These are phyloP conservation scores for Cassiopea xamachana DNA, from an alignment of 30 jellyfish, hydroid and myxozoan species.

Conservation along the genomic window DNA sequence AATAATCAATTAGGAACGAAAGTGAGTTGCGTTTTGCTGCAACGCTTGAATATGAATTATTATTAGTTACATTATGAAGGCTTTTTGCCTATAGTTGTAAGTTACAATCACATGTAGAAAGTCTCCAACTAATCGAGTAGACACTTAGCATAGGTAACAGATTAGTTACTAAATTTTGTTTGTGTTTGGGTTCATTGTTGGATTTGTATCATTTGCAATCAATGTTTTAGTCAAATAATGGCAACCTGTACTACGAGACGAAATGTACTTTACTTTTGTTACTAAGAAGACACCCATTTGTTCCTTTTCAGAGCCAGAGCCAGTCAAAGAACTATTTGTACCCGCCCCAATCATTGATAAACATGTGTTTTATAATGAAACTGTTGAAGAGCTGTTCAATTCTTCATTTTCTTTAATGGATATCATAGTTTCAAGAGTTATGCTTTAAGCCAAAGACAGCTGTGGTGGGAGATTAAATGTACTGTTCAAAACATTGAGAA, in stretches of 20 bases:
- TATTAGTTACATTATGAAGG: neutral
- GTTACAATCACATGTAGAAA: neutral
- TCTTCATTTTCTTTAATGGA: conserved; percentile 7
- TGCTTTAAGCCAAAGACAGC: neutral
- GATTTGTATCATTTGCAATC: neutral
- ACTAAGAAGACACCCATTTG: neutral
- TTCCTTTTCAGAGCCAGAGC: neutral
- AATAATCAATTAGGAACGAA: neutral
- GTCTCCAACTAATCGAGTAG: neutral
- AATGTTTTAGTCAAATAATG: neutral
- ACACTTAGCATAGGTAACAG: neutral
- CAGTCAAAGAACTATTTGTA: neutral
- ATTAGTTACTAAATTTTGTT: neutral
- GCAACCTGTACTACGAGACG: neutral
- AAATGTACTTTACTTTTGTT: neutral
- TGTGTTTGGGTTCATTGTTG: neutral
- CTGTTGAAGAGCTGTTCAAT: conserved; percentile 5
- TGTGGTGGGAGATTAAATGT: conserved; percentile 4
- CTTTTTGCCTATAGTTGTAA: neutral
- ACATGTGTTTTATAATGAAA: neutral
- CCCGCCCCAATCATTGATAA: conserved; percentile 1
- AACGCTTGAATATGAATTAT: neutral
- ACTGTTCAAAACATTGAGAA: neutral
- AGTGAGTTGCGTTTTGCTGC: neutral
- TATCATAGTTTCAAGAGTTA: conserved; percentile 1